Percentiles rank a stretch among this genome's conserved stretches.
Evolutionary conservation across 2,113 vertebrate genomes (phyloP).

Genomic region (Sinocyclocheilus maitianheensis): DNA sequence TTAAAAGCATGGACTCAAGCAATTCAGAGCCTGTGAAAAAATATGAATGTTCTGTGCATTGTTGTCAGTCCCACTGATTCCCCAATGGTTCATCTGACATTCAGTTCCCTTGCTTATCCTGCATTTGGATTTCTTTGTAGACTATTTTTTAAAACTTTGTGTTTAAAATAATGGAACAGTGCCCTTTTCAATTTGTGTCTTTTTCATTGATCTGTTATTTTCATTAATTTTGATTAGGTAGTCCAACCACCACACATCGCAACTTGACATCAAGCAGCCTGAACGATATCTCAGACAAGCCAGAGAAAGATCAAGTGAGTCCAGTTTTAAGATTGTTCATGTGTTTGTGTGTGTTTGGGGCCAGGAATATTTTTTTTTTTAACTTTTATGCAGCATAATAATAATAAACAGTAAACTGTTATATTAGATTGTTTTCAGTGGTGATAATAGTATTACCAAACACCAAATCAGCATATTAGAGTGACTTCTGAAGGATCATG

Average conservation of each 20-base stretch:
- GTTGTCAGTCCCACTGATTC: neutral
- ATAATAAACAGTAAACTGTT: neutral
- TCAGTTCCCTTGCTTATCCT: conserved; percentile 19
- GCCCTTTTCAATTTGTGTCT: conserved; percentile 51
- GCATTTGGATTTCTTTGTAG: conserved; percentile 23
- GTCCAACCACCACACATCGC: conserved; percentile 85
- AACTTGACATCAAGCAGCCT: conserved; percentile 91
- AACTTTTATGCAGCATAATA: neutral
- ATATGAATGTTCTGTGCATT: neutral
- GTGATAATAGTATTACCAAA: neutral
- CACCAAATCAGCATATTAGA: neutral
- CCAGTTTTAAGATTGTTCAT: neutral
- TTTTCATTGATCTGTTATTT: conserved; percentile 3
- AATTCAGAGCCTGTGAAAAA: neutral
- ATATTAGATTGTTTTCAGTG: neutral
- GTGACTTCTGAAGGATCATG: neutral
- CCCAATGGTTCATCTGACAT: neutral
- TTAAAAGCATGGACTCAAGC: conserved; percentile 1
- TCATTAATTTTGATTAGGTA: conserved; percentile 76
- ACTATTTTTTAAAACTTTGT: conserved; percentile 40
- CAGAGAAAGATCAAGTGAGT: conserved; percentile 95
- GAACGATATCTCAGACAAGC: conserved; percentile 96
- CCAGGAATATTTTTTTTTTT: too few relatives aligned
- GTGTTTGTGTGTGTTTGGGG: neutral
- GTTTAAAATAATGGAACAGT: conserved; percentile 36